phyloP scores from a whole-genome alignment of 2,797 vertebrate species.

The Manis pentadactyla region DNA sequence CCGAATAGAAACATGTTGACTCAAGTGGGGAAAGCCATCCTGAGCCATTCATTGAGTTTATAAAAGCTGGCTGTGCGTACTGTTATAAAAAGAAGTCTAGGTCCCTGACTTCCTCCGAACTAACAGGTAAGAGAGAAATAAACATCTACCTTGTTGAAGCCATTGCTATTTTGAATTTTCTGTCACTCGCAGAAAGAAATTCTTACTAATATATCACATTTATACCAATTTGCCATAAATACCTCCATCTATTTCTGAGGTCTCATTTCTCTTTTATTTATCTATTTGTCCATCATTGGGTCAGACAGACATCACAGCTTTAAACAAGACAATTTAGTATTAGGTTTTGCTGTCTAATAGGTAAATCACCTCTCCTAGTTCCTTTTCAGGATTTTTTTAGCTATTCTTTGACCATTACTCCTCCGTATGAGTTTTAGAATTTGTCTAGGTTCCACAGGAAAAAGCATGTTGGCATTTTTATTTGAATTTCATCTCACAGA shows the following conservation, averaged over 20 bases:
- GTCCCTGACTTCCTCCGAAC: background rate
- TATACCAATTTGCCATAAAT: background rate
- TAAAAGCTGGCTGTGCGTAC: background rate
- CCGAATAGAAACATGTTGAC: background rate
- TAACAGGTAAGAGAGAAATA: background rate
- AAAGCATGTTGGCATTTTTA: background rate
- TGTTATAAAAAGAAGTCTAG: background rate
- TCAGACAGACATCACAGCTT: background rate
- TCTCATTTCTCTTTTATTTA: background rate
- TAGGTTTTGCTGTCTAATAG: background rate
- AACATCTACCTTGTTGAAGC: background rate
- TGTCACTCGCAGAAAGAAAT: background rate
- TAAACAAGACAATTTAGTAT: background rate
- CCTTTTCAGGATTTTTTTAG: background rate
- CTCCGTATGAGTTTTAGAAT: background rate
- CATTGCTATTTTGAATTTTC: background rate
- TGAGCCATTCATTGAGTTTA: background rate
- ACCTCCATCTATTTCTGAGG: background rate
- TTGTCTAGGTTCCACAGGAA: background rate
- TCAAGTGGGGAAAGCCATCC: background rate
- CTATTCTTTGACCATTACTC: background rate
- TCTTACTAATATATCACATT: background rate
- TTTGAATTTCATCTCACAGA: background rate
- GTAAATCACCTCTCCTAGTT: background rate
- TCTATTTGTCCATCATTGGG: background rate